A percentile compares a stretch with the other conserved stretches of the same genome.
These are phyloP conservation scores for Parotia lawesii DNA, from an alignment of 2,113 vertebrate genomes.

Conservation along the genomic window DNA sequence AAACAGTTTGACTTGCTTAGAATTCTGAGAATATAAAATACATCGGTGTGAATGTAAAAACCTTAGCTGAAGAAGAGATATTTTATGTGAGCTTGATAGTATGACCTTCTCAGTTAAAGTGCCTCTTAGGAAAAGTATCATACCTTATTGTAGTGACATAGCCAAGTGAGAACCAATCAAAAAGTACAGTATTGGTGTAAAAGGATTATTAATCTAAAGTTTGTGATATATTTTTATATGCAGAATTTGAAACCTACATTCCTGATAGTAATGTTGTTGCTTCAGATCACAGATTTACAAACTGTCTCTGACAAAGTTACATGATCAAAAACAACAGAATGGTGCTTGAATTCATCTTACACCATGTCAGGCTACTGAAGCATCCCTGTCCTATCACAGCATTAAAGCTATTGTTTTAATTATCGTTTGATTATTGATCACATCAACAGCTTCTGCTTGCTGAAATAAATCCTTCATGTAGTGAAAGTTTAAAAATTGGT, in stretches of 20 bases:
- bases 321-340: neutral
- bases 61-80: neutral
- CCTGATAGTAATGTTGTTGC: neutral
- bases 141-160: neutral
- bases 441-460: neutral
- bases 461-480: neutral
- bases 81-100: neutral
- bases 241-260: neutral
- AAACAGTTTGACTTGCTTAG: neutral
- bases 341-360: neutral
- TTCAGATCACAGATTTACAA: neutral
- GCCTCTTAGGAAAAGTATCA: neutral
- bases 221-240: neutral
- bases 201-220: neutral
- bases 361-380: neutral
- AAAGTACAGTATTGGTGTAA: neutral
- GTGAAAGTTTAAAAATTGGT: neutral
- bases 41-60: neutral
- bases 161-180: neutral
- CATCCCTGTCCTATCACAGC: neutral
- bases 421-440: neutral
- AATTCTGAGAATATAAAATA: neutral
- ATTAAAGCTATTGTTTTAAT: neutral
- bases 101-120: neutral
- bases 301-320: neutral